These are phyloP conservation scores for Drosophila suzukii DNA, from an alignment of 1,140 invertebrate species.

Conservation along the genomic window DNA sequence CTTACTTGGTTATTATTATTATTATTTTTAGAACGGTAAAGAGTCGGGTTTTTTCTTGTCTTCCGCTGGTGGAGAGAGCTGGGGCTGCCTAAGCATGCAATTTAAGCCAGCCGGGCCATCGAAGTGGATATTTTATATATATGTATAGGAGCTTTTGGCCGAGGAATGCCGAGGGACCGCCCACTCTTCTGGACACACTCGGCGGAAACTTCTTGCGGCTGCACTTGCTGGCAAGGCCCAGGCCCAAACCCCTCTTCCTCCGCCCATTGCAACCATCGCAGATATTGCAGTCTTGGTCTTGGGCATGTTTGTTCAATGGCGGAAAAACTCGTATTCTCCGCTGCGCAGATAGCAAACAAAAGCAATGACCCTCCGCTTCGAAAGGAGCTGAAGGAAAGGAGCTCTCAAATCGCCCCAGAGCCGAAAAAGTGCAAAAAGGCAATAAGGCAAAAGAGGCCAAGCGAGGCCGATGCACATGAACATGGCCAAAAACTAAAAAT, in stretches of 20 bases:
- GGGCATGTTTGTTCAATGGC: conserved; percentile 61
- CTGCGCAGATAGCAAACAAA: conserved; percentile 65
- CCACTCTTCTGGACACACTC: conserved; percentile 54
- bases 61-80: conserved; percentile 31
- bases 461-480: conserved; percentile 51
- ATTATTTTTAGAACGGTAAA: conserved; percentile 59
- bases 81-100: conserved; percentile 42
- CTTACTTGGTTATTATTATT: conserved; percentile 56
- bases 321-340: conserved; percentile 64
- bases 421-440: conserved; percentile 65
- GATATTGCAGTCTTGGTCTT: conserved; percentile 46
- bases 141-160: conserved; percentile 29
- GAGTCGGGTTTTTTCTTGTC: conserved; percentile 56
- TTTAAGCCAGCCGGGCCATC: conserved; percentile 25
- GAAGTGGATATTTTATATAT: conserved; percentile 30
- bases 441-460: conserved; percentile 64
- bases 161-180: conserved; percentile 46
- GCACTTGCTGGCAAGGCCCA: conserved; percentile 63
- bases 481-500: conserved; percentile 39
- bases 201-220: conserved; percentile 52
- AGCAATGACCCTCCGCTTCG: conserved; percentile 33
- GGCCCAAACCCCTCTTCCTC: no score
- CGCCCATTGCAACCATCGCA: conserved; percentile 54
- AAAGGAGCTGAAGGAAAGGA: conserved; percentile 36
- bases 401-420: conserved; percentile 53